Percentiles rank a stretch among this genome's conserved stretches.
These are phyloP conservation scores for Euproctis similis DNA, from an alignment of 2,888 invertebrate species.

Conservation along the genomic window DNA sequence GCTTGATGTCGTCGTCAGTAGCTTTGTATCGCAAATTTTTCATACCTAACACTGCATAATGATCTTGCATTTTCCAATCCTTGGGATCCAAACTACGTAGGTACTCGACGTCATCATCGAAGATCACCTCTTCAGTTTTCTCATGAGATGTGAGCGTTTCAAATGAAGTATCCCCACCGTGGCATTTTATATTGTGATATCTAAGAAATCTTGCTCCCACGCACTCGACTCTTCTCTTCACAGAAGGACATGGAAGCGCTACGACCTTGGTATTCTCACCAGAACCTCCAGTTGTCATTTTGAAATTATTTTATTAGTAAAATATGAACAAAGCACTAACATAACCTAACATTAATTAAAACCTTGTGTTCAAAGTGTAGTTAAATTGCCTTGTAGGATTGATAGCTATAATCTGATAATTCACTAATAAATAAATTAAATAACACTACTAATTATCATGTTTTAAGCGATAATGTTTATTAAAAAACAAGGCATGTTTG, in stretches of 20 bases:
- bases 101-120: slow-evolving; percentile 86
- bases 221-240: slow-evolving; percentile 66
- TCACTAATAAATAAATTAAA: slow-evolving; percentile 11
- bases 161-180: slow-evolving; percentile 62
- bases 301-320: slow-evolving; percentile 40
- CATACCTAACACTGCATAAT: slow-evolving; percentile 96
- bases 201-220: slow-evolving; percentile 68
- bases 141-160: slow-evolving; percentile 57
- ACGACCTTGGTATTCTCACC: slow-evolving; percentile 43
- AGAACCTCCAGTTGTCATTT: slow-evolving; percentile 59
- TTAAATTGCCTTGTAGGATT: too few species aligned
- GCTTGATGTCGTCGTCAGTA: slow-evolving; percentile 93
- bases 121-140: slow-evolving; percentile 59
- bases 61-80: slow-evolving; percentile 98
- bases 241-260: slow-evolving; percentile 47
- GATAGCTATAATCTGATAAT: slow-evolving; percentile 8
- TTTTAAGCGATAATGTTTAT: too few species aligned
- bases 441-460: slow-evolving; percentile 14
- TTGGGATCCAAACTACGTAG: slow-evolving; percentile 93
- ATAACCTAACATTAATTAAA: slow-evolving; percentile 59
- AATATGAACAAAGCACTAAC: slow-evolving; percentile 54
- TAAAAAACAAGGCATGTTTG: too few species aligned
- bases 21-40: slow-evolving; percentile 88
- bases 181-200: slow-evolving; percentile 67
- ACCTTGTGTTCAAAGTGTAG: slow-evolving; percentile 19